Conservation (phyloP, 2,797 vertebrate genomes). For the Silurus lanzhouensis region DNA sequence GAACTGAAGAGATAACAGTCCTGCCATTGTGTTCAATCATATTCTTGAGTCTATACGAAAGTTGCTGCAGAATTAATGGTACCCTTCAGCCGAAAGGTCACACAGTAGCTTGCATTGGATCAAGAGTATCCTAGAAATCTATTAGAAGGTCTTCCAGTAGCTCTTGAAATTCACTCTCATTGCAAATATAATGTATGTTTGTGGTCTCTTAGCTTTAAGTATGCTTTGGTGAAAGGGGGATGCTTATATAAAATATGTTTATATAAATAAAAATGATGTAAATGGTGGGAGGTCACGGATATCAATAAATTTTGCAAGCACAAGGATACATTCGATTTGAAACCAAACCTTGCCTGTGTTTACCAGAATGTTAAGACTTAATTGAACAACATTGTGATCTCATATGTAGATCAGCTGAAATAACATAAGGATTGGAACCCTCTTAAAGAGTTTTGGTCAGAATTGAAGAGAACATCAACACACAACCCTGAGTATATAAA, state of each 20-base stretch:
- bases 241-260: no score
- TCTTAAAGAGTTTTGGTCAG: neutral
- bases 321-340: neutral
- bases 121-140: neutral
- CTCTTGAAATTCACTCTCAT: neutral
- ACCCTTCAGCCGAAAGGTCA: neutral
- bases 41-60: neutral
- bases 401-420: neutral
- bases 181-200: neutral
- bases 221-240: neutral
- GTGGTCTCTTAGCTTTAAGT: neutral
- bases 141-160: neutral
- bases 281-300: neutral
- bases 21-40: conserved; percentile 26
- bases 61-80: conserved; percentile 7
- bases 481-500: no score
- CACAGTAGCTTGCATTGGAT: neutral
- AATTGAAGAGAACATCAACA: no score
- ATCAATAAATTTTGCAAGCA: neutral
- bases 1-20: conserved; percentile 60
- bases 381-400: neutral
- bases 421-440: neutral
- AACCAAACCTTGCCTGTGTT: neutral
- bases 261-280: neutral
- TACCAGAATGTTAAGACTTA: neutral